phyloP scores from a whole-genome alignment of 1,140 invertebrate species.

The Oppia nitens region DNA sequence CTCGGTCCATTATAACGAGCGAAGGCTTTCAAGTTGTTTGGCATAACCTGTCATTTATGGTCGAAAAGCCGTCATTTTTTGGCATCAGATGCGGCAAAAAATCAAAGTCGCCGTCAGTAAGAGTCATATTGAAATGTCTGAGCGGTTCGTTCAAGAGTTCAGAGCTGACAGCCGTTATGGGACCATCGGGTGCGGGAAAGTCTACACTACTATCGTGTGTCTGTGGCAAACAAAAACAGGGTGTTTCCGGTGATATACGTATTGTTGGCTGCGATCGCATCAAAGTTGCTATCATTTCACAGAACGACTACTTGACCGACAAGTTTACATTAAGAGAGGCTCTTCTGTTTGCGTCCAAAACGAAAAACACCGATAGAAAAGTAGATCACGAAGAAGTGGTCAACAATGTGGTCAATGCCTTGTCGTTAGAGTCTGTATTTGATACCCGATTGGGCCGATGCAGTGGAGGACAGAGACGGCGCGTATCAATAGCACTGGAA shows the following conservation, averaged over 20 bases:
- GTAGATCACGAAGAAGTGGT: background rate
- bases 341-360: conserved; percentile 1
- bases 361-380: background rate
- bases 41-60: background rate
- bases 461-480: conserved; percentile 3
- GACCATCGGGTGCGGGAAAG: conserved; percentile 43
- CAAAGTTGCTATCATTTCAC: background rate
- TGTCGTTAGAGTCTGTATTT: background rate
- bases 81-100: background rate
- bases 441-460: background rate
- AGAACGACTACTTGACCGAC: conserved; percentile 2
- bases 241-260: background rate
- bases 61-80: background rate
- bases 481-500: conserved; percentile 4
- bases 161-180: conserved; percentile 36
- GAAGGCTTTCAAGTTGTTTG: background rate
- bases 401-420: background rate
- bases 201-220: conserved; percentile 30
- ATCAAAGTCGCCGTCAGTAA: background rate
- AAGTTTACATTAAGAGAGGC: background rate
- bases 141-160: conserved; percentile 23
- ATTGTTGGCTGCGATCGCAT: background rate
- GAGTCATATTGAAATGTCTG: conserved; percentile 22
- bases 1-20: no score
- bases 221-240: conserved; percentile 10